A percentile compares a stretch with the other conserved stretches of the same genome.
phyloP scores from a whole-genome alignment of 2,113 vertebrate genomes.

The Uropsilus gracilis region DNA sequence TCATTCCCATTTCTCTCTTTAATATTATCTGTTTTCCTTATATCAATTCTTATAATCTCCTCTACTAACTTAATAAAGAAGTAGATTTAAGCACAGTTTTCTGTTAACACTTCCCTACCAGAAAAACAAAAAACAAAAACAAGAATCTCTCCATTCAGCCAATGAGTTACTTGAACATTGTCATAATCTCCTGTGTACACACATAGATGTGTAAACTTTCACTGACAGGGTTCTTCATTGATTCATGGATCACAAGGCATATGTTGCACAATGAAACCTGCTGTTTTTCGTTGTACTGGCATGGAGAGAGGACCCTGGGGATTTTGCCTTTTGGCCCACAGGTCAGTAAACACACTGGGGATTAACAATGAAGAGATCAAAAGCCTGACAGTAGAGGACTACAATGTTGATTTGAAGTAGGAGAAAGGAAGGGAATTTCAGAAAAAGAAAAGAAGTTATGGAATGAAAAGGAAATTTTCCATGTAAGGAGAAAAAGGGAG shows the following conservation, averaged over 20 bases:
- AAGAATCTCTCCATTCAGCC: not conserved
- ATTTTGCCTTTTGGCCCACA: conserved; percentile 49
- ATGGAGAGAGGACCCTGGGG: not conserved
- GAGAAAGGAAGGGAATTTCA: conserved; percentile 33
- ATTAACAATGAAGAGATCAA: conserved; percentile 50
- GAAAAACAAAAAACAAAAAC: not conserved
- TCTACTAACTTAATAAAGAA: conserved; percentile 47
- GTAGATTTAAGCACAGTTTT: conserved; percentile 25
- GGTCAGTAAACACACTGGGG: conserved; percentile 50
- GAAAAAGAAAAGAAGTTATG: conserved; percentile 45
- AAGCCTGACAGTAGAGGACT: not conserved
- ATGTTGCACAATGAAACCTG: conserved; percentile 45
- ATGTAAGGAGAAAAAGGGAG: conserved; percentile 17
- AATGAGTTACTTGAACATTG: not conserved
- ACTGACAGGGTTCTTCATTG: not conserved
- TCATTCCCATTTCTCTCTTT: conserved; percentile 38
- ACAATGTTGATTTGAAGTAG: not conserved
- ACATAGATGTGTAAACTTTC: not conserved
- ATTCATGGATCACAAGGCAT: conserved; percentile 12
- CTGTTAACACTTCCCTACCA: not conserved
- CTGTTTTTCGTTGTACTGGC: conserved; percentile 34
- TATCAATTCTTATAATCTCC: not conserved
- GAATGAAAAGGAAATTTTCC: not conserved
- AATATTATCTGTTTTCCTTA: conserved; percentile 30
- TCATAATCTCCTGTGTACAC: not conserved